Conservation (phyloP, 2,797 vertebrate species). For the Lerista edwardsae region DNA sequence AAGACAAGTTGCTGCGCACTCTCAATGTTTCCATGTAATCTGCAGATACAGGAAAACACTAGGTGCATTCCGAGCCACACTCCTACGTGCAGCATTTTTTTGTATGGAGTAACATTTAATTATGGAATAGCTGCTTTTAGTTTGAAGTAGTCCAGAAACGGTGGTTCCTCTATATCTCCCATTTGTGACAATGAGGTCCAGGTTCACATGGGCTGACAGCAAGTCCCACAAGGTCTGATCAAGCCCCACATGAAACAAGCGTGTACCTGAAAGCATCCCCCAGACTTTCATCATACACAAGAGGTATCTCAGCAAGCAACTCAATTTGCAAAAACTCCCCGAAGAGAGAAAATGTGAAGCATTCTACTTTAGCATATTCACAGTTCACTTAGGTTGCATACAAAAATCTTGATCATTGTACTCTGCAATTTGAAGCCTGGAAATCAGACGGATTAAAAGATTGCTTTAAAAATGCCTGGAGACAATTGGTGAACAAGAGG, state of each 20-base stretch:
- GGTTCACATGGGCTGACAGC: neutral
- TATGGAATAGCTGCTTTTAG: too few relatives aligned
- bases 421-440: neutral
- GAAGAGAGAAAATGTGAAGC: neutral
- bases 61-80: neutral
- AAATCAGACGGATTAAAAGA: neutral
- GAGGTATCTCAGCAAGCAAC: neutral
- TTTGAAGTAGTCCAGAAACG: neutral
- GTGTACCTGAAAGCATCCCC: neutral
- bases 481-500: neutral
- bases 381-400: too few relatives aligned
- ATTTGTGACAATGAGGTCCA: neutral
- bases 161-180: neutral
- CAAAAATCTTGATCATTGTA: too few relatives aligned
- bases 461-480: neutral
- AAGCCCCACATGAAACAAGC: neutral
- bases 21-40: neutral
- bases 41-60: neutral
- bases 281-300: neutral
- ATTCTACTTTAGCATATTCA: neutral
- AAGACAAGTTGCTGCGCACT: neutral
- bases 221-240: neutral
- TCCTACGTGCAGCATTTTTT: neutral
- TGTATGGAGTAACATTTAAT: too few relatives aligned
- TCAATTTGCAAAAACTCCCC: neutral